Evolutionary conservation across 2,888 invertebrate genomes (phyloP), one percentile per base, ranked within the genome.

Genomic region (Temnothorax ravouxi): DNA sequence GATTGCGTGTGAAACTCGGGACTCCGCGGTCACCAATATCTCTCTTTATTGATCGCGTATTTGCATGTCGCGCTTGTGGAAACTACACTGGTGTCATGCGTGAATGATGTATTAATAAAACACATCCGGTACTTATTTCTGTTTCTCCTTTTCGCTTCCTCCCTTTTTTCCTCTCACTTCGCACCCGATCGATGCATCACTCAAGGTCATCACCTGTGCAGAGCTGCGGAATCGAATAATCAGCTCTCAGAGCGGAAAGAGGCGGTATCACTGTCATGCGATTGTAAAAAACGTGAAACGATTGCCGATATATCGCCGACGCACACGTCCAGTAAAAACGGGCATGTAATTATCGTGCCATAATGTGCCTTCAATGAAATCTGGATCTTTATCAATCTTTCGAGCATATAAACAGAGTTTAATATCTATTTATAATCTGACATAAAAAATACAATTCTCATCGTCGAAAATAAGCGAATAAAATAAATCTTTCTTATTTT

Each of bases 181-280:
- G 38, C 34, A 34, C 8, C 15, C 34, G 13, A 67, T 79, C 38
- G 18, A 47, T 21, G 4, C 47, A 72, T 59, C 59, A 72, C 9
- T 72, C 67, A 88, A 87, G 86, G 89, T 84, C 66, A 38, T 47
- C 52, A 61, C 5, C 41, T 41, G 29, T 81, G 41, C 18, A 25
- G 15, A 80, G 56, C 15, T 84, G 61, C 62, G 44, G n/a, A 50
- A 83, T 85, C 74, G 66, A 87, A 54, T 62, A 79, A 74, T 64
- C 75, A 59, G 76, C 21, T 87, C 80, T 69, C 56, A 47, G 29
- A 69, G 34, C 69, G 50, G 50, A 52, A 71, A n/a, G 18, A 56
- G 18, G 29, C 4, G n/a, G 8, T 41, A 47, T 75, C 15, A 38
- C 67, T 29, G n/a, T 0, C 44, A 15, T 47, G n/a, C 44, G 15